phyloP scores from a whole-genome alignment of 2,797 vertebrate genomes.

The Tarsius wallacei region DNA sequence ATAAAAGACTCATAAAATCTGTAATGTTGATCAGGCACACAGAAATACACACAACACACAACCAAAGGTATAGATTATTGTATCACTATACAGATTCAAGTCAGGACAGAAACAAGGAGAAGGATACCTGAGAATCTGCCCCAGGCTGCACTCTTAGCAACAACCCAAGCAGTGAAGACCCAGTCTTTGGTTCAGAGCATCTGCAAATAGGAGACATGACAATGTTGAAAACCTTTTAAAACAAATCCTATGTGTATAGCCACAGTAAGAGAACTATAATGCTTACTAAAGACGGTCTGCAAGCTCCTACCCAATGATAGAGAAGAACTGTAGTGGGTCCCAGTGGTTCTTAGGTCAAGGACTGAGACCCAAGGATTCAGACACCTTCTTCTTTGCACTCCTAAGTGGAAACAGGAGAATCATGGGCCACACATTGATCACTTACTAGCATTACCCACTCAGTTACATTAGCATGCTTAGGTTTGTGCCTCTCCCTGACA shows the following conservation, averaged over 20 bases:
- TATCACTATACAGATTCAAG: not conserved
- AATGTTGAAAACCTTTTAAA: not conserved
- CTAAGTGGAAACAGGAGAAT: not conserved
- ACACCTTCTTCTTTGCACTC: not conserved
- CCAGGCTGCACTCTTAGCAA: not conserved
- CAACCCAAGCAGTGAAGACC: not conserved
- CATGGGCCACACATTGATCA: too few relatives aligned
- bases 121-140: not conserved
- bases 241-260: not conserved
- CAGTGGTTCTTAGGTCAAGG: not conserved
- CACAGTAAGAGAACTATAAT: not conserved
- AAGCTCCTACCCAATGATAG: not conserved
- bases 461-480: rapidly evolving
- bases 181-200: not conserved
- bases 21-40: not conserved
- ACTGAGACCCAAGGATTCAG: not conserved
- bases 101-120: not conserved
- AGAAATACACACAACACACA: not conserved
- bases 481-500: not conserved
- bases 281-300: not conserved
- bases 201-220: not conserved
- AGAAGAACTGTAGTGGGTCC: not conserved
- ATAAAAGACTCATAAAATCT: constrained; percentile 1
- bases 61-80: not conserved
- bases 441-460: not conserved